phyloP scores from a whole-genome alignment of 1,140 invertebrate species.

The Hypothenemus hampei region DNA sequence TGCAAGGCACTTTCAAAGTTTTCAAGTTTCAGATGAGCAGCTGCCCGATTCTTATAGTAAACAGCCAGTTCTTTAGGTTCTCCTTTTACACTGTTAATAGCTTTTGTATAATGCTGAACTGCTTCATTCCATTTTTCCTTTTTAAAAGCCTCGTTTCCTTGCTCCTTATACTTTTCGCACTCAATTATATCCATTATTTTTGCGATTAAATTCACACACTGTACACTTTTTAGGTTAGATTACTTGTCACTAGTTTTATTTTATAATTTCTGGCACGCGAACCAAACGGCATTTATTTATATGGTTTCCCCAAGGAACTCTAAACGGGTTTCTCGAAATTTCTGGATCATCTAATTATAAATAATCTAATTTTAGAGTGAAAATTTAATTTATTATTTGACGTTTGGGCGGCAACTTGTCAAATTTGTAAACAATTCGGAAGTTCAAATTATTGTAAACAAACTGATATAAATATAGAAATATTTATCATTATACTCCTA shows the following conservation, averaged over 20 bases:
- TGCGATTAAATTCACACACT: background rate
- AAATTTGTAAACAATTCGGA: conserved; percentile 2
- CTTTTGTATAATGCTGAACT: conserved; percentile 71
- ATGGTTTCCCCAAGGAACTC: conserved; percentile 15
- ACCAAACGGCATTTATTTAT: conserved; percentile 8
- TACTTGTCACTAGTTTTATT: conserved; percentile 3
- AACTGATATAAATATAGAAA: too few species aligned
- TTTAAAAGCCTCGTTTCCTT: conserved; percentile 87
- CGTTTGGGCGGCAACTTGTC: background rate
- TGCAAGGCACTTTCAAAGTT: conserved; percentile 70
- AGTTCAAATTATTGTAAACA: too few species aligned
- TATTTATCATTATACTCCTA: too few species aligned
- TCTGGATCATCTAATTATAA: conserved; percentile 16
- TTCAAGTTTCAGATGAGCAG: conserved; percentile 79
- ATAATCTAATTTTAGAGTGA: conserved; percentile 13
- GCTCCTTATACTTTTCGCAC: conserved; percentile 66
- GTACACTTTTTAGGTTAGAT: conserved; percentile 8
- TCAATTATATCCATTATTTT: conserved; percentile 30
- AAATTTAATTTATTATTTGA: background rate
- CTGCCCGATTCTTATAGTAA: conserved; percentile 90
- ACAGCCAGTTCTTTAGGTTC: conserved; percentile 66
- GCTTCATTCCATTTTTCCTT: conserved; percentile 74
- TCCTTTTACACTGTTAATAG: conserved; percentile 61
- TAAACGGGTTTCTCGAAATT: conserved; percentile 15
- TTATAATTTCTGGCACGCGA: conserved; percentile 12